These are phyloP conservation scores for Mus spicilegus DNA, from an alignment of 2,113 vertebrate genomes.

Conservation along the genomic window DNA sequence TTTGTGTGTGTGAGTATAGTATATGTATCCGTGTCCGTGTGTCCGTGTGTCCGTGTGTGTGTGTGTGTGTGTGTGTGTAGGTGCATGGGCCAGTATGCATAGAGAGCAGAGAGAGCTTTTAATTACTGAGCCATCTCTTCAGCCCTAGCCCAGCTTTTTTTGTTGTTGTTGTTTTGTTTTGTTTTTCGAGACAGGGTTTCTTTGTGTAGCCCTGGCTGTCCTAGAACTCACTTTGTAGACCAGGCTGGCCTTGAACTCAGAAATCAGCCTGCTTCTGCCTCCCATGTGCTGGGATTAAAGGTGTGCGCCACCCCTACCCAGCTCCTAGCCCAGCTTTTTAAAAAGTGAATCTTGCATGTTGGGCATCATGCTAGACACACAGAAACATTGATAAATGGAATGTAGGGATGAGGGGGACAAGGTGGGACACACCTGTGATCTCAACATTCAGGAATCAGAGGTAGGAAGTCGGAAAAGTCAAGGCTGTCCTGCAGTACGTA, in stretches of 20 bases:
- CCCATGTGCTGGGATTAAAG: no score
- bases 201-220: no score
- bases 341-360: neutral
- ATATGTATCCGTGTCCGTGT: no score
- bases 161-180: no score
- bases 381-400: neutral
- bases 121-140: neutral
- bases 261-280: no score
- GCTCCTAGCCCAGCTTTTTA: neutral
- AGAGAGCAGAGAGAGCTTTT: neutral
- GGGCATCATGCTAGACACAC: neutral
- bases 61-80: neutral
- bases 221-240: no score
- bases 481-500: neutral
- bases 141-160: neutral
- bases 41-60: no score
- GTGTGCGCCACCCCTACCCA: no score
- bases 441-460: no score
- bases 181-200: no score
- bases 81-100: neutral
- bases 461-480: neutral
- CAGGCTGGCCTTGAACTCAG: no score
- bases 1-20: neutral
- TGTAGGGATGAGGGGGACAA: neutral
- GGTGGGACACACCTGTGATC: neutral